phyloP scores from a whole-genome alignment of 2,888 invertebrate genomes.

The Oasisia sp. region DNA sequence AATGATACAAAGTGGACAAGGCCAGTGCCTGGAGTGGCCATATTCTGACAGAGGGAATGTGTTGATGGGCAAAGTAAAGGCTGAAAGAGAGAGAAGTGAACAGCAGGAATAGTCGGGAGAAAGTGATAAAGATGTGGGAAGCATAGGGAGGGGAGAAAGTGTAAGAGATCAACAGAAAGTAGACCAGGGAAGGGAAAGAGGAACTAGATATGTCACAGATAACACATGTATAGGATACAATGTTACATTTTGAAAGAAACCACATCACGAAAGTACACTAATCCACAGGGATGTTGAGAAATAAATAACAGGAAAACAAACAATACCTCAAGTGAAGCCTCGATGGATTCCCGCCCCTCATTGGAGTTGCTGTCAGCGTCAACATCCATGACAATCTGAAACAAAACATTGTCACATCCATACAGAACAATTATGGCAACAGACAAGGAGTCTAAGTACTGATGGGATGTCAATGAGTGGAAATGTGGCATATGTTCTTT shows the following conservation, averaged over 20 bases:
- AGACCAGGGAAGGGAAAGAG: background rate
- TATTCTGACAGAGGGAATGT: too few species aligned
- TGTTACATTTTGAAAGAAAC: background rate
- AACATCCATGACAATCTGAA: background rate
- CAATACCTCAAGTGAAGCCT: background rate
- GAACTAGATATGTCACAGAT: background rate
- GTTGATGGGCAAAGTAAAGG: too few species aligned
- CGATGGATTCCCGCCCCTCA: background rate
- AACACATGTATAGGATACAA: background rate
- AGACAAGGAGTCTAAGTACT: background rate
- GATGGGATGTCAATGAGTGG: too few species aligned
- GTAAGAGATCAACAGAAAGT: background rate
- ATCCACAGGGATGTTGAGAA: background rate
- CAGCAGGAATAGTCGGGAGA: too few species aligned
- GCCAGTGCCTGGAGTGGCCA: too few species aligned
- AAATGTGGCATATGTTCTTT: too few species aligned
- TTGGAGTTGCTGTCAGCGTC: background rate
- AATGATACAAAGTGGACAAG: too few species aligned
- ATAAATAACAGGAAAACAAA: background rate
- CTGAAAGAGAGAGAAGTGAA: too few species aligned
- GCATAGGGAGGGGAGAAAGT: background rate
- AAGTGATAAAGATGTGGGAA: too few species aligned
- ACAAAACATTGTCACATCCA: background rate
- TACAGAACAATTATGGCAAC: background rate
- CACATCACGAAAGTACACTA: background rate